Percentiles rank a stretch among this genome's conserved stretches.
phyloP scores from a whole-genome alignment of 2,888 invertebrate genomes.

The Sinopyrophorus schimmeli region DNA sequence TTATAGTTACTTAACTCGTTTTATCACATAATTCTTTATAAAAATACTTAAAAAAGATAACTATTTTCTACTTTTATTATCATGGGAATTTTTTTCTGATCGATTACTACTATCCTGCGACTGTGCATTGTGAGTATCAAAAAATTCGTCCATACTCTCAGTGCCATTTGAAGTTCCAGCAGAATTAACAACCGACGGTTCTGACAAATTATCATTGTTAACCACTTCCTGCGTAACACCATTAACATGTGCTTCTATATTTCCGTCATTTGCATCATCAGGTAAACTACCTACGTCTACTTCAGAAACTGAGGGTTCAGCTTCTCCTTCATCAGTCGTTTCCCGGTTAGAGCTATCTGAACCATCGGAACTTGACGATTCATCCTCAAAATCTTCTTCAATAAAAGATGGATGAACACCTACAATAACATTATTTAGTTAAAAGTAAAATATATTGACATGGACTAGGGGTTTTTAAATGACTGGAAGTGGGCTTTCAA shows the following conservation, averaged over 20 bases:
- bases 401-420: slow-evolving; percentile 53
- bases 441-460: no score
- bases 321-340: slow-evolving; percentile 19
- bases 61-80: slow-evolving; percentile 1
- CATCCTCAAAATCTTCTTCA: slow-evolving; percentile 47
- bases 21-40: slow-evolving; percentile 5
- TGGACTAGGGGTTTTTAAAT: no score
- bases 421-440: slow-evolving; percentile 34
- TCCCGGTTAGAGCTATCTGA: slow-evolving; percentile 39
- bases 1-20: no score
- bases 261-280: slow-evolving; percentile 12
- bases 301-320: slow-evolving; percentile 21
- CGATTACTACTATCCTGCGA: slow-evolving; percentile 10
- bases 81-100: slow-evolving; percentile 3
- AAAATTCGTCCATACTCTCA: slow-evolving; percentile 37
- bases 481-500: no score
- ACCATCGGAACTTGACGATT: slow-evolving; percentile 38
- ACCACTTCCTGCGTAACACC: no score
- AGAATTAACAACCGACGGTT: neutral
- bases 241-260: neutral
- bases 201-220: no score
- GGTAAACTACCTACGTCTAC: slow-evolving; percentile 18
- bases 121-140: slow-evolving; percentile 35
- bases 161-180: slow-evolving; percentile 24
- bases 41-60: neutral